These are phyloP conservation scores for Dipodomys merriami DNA, from an alignment of 2,113 vertebrate species.

Conservation along the genomic window DNA sequence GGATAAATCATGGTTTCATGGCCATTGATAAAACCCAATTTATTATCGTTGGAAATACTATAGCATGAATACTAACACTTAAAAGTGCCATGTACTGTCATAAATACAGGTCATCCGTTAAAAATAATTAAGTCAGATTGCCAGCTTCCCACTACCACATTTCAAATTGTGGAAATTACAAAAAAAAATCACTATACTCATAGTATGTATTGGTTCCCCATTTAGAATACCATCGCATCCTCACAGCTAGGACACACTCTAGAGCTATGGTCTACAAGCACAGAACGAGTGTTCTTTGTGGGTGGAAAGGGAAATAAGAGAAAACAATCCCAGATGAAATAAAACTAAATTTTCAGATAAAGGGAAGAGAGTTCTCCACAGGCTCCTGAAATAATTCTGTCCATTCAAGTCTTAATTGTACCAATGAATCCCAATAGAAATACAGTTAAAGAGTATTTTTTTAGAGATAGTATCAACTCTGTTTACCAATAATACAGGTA, in stretches of 20 bases:
- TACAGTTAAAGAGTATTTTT: constrained; percentile 16
- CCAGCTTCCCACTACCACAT: constrained; percentile 3
- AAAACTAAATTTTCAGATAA: constrained; percentile 59
- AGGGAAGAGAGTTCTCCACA: constrained; percentile 2
- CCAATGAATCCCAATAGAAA: constrained; percentile 47
- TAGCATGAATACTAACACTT: neutral
- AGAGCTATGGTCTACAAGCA: neutral
- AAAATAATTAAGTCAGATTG: constrained; percentile 32
- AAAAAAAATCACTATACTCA: constrained; percentile 41
- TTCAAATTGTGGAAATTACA: constrained; percentile 64
- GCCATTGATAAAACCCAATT: neutral
- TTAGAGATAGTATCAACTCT: constrained; percentile 48
- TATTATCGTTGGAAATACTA: neutral
- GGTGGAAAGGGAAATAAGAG: constrained; percentile 46
- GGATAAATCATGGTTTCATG: neutral
- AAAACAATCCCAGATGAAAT: constrained; percentile 65
- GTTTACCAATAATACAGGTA: constrained; percentile 46
- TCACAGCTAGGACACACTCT: neutral
- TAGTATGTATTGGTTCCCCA: constrained; percentile 49
- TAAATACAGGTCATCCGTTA: constrained; percentile 38
- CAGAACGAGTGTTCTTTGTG: constrained; percentile 47
- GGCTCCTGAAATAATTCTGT: constrained; percentile 44
- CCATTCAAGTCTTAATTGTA: constrained; percentile 44
- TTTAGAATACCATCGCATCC: constrained; percentile 24
- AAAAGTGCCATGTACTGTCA: neutral